Percentiles rank a stretch among this genome's conserved stretches.
These are phyloP conservation scores for Drosophila burlai DNA, from an alignment of 1,140 invertebrate species.

Conservation along the genomic window DNA sequence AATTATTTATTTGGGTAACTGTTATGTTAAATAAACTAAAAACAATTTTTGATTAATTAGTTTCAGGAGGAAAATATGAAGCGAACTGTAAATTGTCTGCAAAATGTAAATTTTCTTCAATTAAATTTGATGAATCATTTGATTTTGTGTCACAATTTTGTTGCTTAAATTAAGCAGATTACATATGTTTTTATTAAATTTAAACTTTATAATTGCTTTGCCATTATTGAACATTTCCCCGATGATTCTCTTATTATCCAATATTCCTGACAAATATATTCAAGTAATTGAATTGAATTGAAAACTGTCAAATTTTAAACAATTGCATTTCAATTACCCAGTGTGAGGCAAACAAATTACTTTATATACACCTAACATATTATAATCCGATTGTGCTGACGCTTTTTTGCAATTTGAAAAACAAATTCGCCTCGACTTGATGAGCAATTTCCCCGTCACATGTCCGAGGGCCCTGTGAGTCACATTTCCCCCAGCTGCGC, in stretches of 20 bases:
- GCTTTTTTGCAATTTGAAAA: slow-evolving; percentile 32
- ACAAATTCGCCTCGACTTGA: slow-evolving; percentile 18
- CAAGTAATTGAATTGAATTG: slow-evolving; percentile 21
- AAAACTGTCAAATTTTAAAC: slow-evolving; percentile 4
- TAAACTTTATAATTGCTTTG: neutral
- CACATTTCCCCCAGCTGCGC: slow-evolving; percentile 1
- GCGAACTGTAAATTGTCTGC: neutral
- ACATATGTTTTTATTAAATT: neutral
- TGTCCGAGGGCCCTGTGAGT: slow-evolving; percentile 23
- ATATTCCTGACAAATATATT: neutral
- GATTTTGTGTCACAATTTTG: too few species aligned
- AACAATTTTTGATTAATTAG: too few species aligned
- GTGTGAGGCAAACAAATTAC: slow-evolving; percentile 10
- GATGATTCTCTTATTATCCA: neutral
- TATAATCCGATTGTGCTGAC: slow-evolving; percentile 14
- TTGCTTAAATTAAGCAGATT: neutral
- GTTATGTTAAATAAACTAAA: neutral
- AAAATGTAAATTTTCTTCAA: neutral
- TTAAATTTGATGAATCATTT: neutral
- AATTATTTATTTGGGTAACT: slow-evolving; percentile 25
- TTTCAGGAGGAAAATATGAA: too few species aligned
- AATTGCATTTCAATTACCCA: slow-evolving; percentile 25
- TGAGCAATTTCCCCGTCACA: slow-evolving; percentile 36
- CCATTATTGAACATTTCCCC: neutral
- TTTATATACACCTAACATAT: neutral